phyloP scores from a whole-genome alignment of 2,113 vertebrate genomes.

The Microcebus griseorufus region DNA sequence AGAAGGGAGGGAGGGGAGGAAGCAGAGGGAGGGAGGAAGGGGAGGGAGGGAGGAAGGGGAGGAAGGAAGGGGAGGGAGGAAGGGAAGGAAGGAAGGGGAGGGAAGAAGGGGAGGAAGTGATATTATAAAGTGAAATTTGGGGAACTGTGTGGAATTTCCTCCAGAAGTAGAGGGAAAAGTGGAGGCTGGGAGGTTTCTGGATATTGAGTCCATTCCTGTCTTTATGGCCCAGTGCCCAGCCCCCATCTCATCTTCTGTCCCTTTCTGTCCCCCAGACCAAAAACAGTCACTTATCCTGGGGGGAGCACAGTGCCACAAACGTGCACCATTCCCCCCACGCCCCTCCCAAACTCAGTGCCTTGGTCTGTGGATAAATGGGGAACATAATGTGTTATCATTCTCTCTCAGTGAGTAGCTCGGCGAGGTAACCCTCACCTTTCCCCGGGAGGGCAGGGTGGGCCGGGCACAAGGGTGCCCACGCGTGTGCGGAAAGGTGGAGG shows the following conservation, averaged over 20 bases:
- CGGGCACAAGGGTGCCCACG: no score
- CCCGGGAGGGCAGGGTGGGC: no score
- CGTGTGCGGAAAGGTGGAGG: not conserved
- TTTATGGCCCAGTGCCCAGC: accelerated
- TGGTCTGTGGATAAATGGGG: not conserved
- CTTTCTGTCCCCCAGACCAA: not conserved
- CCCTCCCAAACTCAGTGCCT: not conserved
- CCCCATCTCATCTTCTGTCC: not conserved
- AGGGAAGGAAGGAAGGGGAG: no score
- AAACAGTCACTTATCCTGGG: not conserved
- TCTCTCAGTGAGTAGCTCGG: no score
- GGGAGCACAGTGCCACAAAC: not conserved
- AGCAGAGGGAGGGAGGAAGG: no score
- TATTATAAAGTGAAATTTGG: no score
- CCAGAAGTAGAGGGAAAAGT: not conserved
- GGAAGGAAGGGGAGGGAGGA: no score
- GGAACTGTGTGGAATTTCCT: not conserved
- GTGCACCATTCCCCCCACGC: no score
- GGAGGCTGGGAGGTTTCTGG: not conserved
- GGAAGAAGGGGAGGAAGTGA: no score
- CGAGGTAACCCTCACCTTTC: not conserved
- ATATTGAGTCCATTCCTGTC: not conserved
- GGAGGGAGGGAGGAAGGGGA: no score
- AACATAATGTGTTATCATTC: not conserved
- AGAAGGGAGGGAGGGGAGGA: no score